These are phyloP conservation scores for Chelonus formosanus DNA, from an alignment of 2,888 invertebrate genomes.

Conservation along the genomic window DNA sequence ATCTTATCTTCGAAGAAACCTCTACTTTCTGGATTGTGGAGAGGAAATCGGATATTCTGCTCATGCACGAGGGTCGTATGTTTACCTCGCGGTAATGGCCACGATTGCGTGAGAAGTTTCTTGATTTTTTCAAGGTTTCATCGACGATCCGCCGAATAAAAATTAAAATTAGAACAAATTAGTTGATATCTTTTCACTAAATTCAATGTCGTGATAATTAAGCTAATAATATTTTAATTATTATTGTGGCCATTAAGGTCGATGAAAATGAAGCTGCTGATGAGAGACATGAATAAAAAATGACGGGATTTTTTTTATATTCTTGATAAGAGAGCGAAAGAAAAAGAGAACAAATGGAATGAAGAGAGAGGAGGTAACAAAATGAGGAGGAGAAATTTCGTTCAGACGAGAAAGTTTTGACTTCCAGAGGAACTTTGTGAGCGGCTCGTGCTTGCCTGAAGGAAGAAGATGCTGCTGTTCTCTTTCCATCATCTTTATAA, in stretches of 20 bases:
- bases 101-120: constrained; percentile 52
- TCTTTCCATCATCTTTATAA: neutral
- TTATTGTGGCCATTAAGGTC: no score
- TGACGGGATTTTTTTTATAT: no score
- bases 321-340: neutral
- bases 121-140: constrained; percentile 48
- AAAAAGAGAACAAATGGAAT: neutral
- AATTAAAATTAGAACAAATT: neutral
- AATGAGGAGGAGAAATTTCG: neutral
- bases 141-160: constrained; percentile 2
- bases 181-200: constrained; percentile 4
- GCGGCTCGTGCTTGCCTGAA: neutral
- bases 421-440: constrained; percentile 2
- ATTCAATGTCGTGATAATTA: no score
- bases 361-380: constrained; percentile 15
- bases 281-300: no score
- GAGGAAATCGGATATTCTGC: constrained; percentile 35
- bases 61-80: constrained; percentile 42
- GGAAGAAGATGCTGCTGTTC: constrained; percentile 1
- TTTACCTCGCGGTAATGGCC: constrained; percentile 51
- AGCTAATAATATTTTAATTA: no score
- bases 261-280: no score
- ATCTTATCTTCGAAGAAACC: constrained; percentile 20
- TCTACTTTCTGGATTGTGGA: constrained; percentile 23
- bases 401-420: constrained; percentile 1